Conservation (phyloP, 2,888 invertebrate species). For the Biston betularia region DNA sequence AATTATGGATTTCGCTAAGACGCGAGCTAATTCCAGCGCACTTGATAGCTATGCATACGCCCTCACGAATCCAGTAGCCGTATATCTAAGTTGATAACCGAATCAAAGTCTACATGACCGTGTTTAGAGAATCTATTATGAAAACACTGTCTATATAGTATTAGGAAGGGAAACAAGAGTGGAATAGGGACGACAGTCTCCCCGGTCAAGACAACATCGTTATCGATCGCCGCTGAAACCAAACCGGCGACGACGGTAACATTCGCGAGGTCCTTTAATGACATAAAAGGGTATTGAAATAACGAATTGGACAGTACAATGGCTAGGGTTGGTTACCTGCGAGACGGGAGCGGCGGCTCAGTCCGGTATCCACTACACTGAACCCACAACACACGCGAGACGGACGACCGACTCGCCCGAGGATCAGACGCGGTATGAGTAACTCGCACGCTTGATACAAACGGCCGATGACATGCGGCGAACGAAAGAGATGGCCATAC, state of each 20-base stretch:
- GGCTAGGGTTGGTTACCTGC: slow-evolving; percentile 67
- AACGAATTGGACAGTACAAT: slow-evolving; percentile 34
- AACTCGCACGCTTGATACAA: slow-evolving; percentile 64
- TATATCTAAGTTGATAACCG: slow-evolving; percentile 27
- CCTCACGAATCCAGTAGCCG: slow-evolving; percentile 15
- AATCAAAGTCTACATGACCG: slow-evolving; percentile 37
- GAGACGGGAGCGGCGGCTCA: slow-evolving; percentile 60
- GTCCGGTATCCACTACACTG: slow-evolving; percentile 74
- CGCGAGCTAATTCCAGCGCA: slow-evolving; percentile 24
- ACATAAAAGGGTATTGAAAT: slow-evolving; percentile 60
- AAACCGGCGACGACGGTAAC: slow-evolving; percentile 66
- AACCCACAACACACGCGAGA: slow-evolving; percentile 78
- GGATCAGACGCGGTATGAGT: slow-evolving; percentile 76
- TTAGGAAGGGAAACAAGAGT: slow-evolving; percentile 58
- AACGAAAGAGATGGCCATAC: slow-evolving; percentile 54
- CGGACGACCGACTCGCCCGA: slow-evolving; percentile 75
- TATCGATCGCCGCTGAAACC: slow-evolving; percentile 81
- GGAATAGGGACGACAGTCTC: slow-evolving; percentile 55
- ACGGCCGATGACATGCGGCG: slow-evolving; percentile 77
- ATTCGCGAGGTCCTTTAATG: slow-evolving; percentile 58
- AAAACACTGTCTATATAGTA: slow-evolving; percentile 52
- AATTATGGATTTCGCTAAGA: slow-evolving; percentile 34
- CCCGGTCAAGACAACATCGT: slow-evolving; percentile 76
- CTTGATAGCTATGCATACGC: slow-evolving; percentile 11
- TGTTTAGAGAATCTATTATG: slow-evolving; percentile 46